Evolutionary conservation across 2,888 invertebrate genomes (phyloP), one percentile per base, ranked within the genome.

Genomic region (Orthosia incerta): DNA sequence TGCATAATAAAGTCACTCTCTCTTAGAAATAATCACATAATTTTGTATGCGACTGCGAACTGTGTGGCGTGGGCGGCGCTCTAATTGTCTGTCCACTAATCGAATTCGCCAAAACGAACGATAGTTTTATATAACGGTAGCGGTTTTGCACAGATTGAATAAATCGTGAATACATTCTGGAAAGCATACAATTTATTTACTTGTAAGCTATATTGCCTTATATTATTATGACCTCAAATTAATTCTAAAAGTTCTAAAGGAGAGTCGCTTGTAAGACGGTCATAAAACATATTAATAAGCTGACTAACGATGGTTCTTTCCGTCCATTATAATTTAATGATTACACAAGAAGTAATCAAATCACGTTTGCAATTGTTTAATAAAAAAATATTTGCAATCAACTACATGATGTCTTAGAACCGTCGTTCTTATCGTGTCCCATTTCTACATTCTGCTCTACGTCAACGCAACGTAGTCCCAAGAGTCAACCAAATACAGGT

Each of bases 81-180:
- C 83, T 90, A 90, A 88, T 89, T 88, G 87, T 86, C 82, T 82
- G 82, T 78, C 83, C 80, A 83, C 89, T 90, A 90, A 87, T 89
- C 86, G 88, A 91, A 89, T 88, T 86, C 85, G 83, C 82, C 80
- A 81, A 82, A 85, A 84, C 87, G 85, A 71, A 79, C 70, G 76
- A 83, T 73, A 79, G 65, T 68, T 70, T 76, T 74, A 26, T 73
- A 66, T 46, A 61, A 64, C 39, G 26, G 51, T 23, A 45, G 39
- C 39, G 48, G 62, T 66, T 82, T 78, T 55, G 57, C 48, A 65
- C 63, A 15, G 23, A 65, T 50, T 63, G 48, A 55, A 80, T 68
- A 59, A 82, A 82, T 82, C 76, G 71, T 71, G 45, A 70, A 65
- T 55, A 18, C 51, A 64, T 61, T 65, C 61, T 76, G 48, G 55